These are phyloP conservation scores for Rafetus swinhoei DNA, from an alignment of 2,113 vertebrate genomes.

Conservation along the genomic window DNA sequence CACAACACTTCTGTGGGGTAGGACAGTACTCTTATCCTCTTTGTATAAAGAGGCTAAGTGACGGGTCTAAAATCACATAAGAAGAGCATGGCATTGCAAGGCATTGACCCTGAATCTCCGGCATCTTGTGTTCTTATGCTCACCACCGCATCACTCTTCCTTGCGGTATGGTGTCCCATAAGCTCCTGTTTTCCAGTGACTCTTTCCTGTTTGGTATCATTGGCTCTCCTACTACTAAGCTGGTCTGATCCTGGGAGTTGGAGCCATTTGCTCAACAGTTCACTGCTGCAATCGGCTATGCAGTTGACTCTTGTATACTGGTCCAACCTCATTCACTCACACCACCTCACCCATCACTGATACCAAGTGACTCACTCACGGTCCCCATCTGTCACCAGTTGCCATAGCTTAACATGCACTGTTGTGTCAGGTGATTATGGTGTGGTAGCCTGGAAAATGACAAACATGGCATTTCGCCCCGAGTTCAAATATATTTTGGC, in stretches of 20 bases:
- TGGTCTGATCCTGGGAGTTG: background rate
- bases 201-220: background rate
- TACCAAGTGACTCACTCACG: background rate
- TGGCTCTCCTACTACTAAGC: background rate
- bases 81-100: background rate
- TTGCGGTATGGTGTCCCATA: background rate
- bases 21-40: background rate
- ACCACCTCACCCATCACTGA: rapidly evolving
- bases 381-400: background rate
- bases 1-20: background rate
- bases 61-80: background rate
- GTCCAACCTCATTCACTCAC: background rate
- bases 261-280: background rate
- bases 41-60: background rate
- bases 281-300: rapidly evolving
- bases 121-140: background rate
- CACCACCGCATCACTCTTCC: background rate
- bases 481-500: slow-evolving; percentile 37
- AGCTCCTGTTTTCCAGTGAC: background rate
- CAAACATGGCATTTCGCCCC: slow-evolving; percentile 30
- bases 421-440: slow-evolving; percentile 34
- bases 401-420: background rate
- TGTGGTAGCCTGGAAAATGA: slow-evolving; percentile 45
- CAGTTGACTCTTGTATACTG: rapidly evolving
- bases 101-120: background rate